These are phyloP conservation scores for Drosophila repletoides DNA, from an alignment of 1,140 invertebrate genomes.

Conservation along the genomic window DNA sequence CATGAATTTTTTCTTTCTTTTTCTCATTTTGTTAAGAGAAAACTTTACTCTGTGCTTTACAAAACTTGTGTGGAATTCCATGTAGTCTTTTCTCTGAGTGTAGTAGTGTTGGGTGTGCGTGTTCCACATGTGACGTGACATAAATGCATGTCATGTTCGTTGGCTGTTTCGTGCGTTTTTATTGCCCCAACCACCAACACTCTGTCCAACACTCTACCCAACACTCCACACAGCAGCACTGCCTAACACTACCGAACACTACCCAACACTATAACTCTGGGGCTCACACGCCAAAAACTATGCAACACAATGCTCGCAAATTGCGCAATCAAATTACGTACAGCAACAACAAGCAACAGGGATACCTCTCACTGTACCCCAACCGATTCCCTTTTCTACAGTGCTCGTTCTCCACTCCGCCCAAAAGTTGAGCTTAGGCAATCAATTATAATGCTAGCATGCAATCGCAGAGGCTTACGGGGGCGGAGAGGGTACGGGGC, in stretches of 20 bases:
- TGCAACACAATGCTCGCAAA: slow-evolving; percentile 79
- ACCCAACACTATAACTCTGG: background rate
- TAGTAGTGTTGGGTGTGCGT: slow-evolving; percentile 55
- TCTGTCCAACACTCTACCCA: too few relatives aligned
- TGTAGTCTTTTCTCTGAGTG: too few relatives aligned
- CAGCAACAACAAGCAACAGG: slow-evolving; percentile 10
- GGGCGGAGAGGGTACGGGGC: background rate
- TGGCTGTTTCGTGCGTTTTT: slow-evolving; percentile 65
- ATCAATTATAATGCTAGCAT: slow-evolving; percentile 79
- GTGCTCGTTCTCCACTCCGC: background rate
- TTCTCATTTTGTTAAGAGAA: too few relatives aligned
- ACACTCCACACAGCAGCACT: slow-evolving; percentile 7
- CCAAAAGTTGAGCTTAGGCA: slow-evolving; percentile 58
- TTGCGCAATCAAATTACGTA: slow-evolving; percentile 79
- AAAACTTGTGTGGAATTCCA: too few relatives aligned
- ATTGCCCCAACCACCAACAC: slow-evolving; percentile 13
- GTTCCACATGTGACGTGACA: slow-evolving; percentile 81
- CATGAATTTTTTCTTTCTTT: too few relatives aligned
- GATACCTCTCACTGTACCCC: slow-evolving; percentile 1
- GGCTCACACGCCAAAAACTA: slow-evolving; percentile 74
- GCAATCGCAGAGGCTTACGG: slow-evolving; percentile 57
- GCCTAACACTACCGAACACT: background rate
- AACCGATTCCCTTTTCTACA: background rate
- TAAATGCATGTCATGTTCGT: slow-evolving; percentile 82
- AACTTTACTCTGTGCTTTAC: too few relatives aligned